Evolutionary conservation across 2,113 vertebrate species (phyloP).

Genomic region (Scomber scombrus): DNA sequence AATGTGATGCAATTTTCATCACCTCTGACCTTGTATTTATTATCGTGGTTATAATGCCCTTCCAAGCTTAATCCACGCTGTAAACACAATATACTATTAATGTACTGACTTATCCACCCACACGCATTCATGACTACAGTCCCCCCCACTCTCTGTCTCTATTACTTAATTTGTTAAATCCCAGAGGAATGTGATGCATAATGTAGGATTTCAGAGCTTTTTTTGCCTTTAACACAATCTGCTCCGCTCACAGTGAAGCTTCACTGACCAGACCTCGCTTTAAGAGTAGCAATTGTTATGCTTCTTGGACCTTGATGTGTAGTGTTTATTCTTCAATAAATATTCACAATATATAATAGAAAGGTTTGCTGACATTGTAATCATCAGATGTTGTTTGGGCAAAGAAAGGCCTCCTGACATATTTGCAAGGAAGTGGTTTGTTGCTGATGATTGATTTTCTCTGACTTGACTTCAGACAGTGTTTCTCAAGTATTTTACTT

Average conservation of each 20-base stretch:
- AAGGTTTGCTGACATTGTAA: too few species aligned
- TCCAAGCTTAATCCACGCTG: neutral
- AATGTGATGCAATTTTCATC: neutral
- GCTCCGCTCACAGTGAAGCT: constrained; percentile 3
- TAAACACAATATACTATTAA: constrained; percentile 5
- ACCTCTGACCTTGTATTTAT: constrained; percentile 8
- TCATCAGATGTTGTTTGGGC: too few species aligned
- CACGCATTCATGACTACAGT: neutral
- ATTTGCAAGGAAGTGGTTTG: too few species aligned
- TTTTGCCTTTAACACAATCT: constrained; percentile 13
- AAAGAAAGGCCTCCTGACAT: too few species aligned
- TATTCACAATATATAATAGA: neutral
- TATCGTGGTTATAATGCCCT: neutral
- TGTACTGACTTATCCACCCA: neutral
- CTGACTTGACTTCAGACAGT: too few species aligned
- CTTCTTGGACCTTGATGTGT: neutral
- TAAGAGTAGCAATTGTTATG: neutral
- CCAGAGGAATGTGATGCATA: constrained; percentile 9
- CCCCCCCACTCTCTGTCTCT: neutral
- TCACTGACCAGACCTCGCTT: neutral
- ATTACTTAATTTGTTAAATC: constrained; percentile 33
- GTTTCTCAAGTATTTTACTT: too few species aligned
- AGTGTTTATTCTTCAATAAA: neutral
- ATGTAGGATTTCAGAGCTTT: constrained; percentile 32
- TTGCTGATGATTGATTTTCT: too few species aligned